Evolutionary conservation across 1,140 invertebrate species (phyloP), one percentile per base, ranked within the genome.

Genomic region (Gerris buenoi): DNA sequence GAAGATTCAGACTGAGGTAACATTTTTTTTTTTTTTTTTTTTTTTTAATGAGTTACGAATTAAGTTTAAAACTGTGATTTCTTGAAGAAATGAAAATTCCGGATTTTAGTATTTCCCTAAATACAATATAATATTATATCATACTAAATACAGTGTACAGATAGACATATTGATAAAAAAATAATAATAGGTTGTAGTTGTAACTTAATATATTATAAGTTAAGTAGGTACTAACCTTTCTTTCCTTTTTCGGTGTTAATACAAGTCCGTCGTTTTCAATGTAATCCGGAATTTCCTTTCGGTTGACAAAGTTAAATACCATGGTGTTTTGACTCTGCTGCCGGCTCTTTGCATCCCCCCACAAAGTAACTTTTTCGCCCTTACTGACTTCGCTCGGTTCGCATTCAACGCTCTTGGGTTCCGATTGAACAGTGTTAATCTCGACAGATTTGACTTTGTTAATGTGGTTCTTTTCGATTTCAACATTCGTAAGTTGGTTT

Each of bases 241-340:
- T 10, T 3, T 60, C 23, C 23, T 5, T 63, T 27, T 57, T 67
- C 14, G 57, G 25, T 28, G 61, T 18, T 25, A 67, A 27, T 1
- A 23, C 84, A 71, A 89, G 80, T 66, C 88, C 89, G 79, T 93
- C 90, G 78, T 92, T 91, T 76, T 91, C 88, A 75, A 93, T 90
- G 78, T 93, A 92, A 81, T 92, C 89, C 62, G 91, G 90, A 70
- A 92, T 88, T 71, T 88, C 86, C 75, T 88, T 89, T 71, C 87
- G 83, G 75, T 84, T 82, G 70, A 86, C 89, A 77, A 93, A 94
- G 78, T 93, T 91, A 77, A 93, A 93, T 62, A 93, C 88, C 78
- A 91, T 87, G 13, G 88, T 86, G 71, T 85, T 89, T 76, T 76
- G 72, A 66, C 80, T 77, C 63, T 82, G 78, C 72, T 82, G 78